These are phyloP conservation scores for Riptortus pedestris DNA, from an alignment of 1,140 invertebrate species.

Conservation along the genomic window DNA sequence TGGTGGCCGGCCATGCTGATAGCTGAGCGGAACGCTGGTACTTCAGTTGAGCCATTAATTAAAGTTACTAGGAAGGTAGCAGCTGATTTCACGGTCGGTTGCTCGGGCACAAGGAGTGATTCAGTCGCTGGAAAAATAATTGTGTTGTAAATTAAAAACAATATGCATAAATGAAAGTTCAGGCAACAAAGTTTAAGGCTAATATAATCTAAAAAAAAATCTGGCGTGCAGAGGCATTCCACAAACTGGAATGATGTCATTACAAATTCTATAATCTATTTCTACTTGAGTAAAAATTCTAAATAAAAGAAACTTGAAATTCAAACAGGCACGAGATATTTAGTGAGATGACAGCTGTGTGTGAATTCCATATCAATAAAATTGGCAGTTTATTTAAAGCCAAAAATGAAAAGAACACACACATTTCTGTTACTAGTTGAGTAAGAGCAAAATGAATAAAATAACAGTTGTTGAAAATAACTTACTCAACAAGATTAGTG, in stretches of 20 bases:
- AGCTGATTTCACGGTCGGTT: constrained; percentile 46
- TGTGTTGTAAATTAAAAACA: neutral
- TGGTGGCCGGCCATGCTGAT: constrained; percentile 43
- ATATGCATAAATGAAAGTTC: constrained; percentile 11
- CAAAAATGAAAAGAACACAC: too few species aligned
- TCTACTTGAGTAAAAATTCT: neutral
- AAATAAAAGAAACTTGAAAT: neutral
- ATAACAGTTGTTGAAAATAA: too few species aligned
- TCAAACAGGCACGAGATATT: too few species aligned
- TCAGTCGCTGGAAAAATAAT: constrained; percentile 38
- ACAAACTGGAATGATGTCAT: neutral
- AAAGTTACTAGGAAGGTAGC: constrained; percentile 47
- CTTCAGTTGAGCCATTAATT: constrained; percentile 42
- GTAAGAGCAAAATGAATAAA: too few species aligned
- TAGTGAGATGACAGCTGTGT: too few species aligned
- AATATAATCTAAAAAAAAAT: neutral
- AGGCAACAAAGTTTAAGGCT: neutral
- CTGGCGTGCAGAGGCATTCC: neutral
- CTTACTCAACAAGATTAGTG: too few species aligned
- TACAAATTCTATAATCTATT: neutral
- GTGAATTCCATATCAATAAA: too few species aligned
- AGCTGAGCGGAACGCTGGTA: constrained; percentile 39
- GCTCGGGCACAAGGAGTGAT: constrained; percentile 49
- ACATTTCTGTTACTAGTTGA: too few species aligned
- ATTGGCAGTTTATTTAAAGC: too few species aligned